phyloP scores from a whole-genome alignment of 2,113 vertebrate genomes.

The Dipodomys stephensi region DNA sequence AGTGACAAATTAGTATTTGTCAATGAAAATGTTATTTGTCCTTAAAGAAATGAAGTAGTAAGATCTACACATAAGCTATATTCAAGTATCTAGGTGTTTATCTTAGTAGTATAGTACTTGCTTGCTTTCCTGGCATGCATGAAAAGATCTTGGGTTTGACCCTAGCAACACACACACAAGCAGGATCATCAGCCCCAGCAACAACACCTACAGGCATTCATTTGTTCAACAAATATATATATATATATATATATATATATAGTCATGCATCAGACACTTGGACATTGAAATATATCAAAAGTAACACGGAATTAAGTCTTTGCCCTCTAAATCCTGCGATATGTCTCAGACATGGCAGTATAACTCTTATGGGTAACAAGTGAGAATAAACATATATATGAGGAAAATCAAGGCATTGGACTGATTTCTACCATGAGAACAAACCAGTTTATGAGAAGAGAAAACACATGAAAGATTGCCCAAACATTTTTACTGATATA shows the following conservation, averaged over 20 bases:
- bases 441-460: background rate
- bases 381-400: background rate
- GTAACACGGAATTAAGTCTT: background rate
- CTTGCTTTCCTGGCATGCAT: background rate
- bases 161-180: background rate
- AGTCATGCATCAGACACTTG: background rate
- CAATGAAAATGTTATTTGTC: background rate
- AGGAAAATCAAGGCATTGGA: background rate
- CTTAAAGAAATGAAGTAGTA: background rate
- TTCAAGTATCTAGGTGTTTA: background rate
- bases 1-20: background rate
- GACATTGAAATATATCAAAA: background rate
- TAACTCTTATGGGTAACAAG: background rate
- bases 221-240: slow-evolving; percentile 6
- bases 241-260: background rate
- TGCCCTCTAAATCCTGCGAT: background rate
- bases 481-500: background rate
- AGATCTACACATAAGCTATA: background rate
- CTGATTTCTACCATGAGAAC: background rate
- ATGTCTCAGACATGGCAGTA: background rate
- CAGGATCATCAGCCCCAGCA: background rate
- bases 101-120: background rate
- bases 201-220: background rate
- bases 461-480: background rate
- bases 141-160: background rate